phyloP scores from a whole-genome alignment of 2,113 vertebrate species.

The Tachysurus fulvidraco region DNA sequence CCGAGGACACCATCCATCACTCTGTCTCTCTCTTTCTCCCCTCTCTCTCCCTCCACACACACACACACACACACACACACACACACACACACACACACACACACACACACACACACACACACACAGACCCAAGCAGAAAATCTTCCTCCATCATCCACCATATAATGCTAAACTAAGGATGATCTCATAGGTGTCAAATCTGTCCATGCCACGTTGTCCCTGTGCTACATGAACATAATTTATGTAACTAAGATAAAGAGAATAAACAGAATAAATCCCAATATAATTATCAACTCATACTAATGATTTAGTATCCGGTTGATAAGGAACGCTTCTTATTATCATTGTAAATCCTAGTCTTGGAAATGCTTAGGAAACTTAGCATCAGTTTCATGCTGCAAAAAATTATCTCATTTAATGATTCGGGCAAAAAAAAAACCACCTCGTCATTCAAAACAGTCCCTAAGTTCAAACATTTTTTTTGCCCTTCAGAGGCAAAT shows the following conservation, averaged over 20 bases:
- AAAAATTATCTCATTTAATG: background rate
- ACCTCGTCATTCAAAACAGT: background rate
- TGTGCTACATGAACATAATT: background rate
- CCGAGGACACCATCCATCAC: slow-evolving; percentile 60
- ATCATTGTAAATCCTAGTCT: background rate
- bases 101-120: slow-evolving; percentile 42
- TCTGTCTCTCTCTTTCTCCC: slow-evolving; percentile 48
- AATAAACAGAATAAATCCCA: background rate
- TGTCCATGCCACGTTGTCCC: background rate
- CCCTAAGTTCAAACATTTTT: background rate
- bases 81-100: slow-evolving; percentile 51
- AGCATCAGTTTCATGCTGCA: background rate
- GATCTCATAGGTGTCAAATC: slow-evolving; percentile 4
- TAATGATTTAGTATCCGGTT: background rate
- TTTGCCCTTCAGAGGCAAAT: background rate
- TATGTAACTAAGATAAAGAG: background rate
- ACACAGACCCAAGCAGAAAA: background rate
- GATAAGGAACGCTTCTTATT: background rate
- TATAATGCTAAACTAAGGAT: slow-evolving; percentile 1
- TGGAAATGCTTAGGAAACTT: background rate
- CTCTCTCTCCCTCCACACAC: background rate
- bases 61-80: slow-evolving; percentile 53
- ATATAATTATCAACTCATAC: background rate
- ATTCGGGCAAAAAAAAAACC: background rate
- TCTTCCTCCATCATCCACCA: background rate